Evolutionary conservation across 2,888 invertebrate genomes (phyloP).

Genomic region (Odontothrips loti): DNA sequence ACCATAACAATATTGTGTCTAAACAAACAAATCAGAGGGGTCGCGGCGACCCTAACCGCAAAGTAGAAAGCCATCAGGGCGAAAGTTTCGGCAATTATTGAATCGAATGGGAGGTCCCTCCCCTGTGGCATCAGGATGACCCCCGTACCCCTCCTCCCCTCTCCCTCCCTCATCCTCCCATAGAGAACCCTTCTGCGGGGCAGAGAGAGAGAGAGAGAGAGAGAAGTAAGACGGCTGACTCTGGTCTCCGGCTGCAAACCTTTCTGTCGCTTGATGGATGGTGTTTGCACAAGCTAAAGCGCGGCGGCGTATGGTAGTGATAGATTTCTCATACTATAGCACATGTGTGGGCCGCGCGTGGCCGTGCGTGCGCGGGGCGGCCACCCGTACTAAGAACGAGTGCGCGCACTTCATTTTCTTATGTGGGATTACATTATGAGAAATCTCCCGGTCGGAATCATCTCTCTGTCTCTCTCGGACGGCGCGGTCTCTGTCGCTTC

Average conservation of each 20-base stretch:
- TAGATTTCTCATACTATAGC: too few species aligned
- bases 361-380: too few species aligned
- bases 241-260: too few species aligned
- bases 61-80: background rate
- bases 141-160: background rate
- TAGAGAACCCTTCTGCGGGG: background rate
- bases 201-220: background rate
- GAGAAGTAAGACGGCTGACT: background rate
- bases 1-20: background rate
- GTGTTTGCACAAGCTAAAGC: background rate
- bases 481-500: too few species aligned
- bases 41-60: background rate
- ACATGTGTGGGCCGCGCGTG: too few species aligned
- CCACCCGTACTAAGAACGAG: too few species aligned
- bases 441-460: too few species aligned
- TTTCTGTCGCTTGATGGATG: conserved; percentile 2
- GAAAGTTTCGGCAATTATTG: conserved; percentile 13
- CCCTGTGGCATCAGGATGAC: background rate
- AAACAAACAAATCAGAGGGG: conserved; percentile 17
- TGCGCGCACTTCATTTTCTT: too few species aligned
- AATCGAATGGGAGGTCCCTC: background rate
- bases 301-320: too few species aligned
- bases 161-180: background rate
- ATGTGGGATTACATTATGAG: too few species aligned
- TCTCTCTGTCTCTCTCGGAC: too few species aligned